Base-by-base conservation (phyloP, 2,888 invertebrate species). In the Clepsis dumicolana region DNA sequence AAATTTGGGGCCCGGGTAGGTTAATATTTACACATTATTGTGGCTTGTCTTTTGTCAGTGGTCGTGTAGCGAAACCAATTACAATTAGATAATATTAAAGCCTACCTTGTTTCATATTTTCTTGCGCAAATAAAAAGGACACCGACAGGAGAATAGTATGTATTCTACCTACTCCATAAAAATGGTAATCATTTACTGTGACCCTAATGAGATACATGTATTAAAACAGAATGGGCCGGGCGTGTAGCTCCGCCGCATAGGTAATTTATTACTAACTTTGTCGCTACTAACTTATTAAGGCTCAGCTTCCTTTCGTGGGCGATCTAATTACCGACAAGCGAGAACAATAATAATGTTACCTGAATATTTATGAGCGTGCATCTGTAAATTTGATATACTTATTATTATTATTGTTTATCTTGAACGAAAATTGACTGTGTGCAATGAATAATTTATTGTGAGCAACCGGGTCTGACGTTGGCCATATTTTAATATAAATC, bases 401-500 rank as follows among this genome's bases (percentile, higher is more conserved):
- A 80, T 79, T 90, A 87, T 89, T 90, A 84, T 87, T 84, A 80
- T 79, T 90, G 87, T 89, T 90, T 89, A 91, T 91, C 90, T 90
- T 87, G 82, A 81, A 85, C 83, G 82, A 90, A 91, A 93, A 92
- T 91, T 91, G 91, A 91, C 91, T 90, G 83, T 88, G 87, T 85
- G 88, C 87, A 86, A 91, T 93, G 92, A 93, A 93, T 93, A 89
- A 93, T 93, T 92, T 91, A 93, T 93, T 83, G 86, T 90, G 82
- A 88, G 86, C 90, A 90, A 90, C 90, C 89, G 86, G 85, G 83
- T 86, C 86, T 93, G 92, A 92, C 91, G 89, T 90, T 89, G 78
- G 88, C 89, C 90, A 93, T 93, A 92, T 91, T 91, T 93, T 92
- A 93, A 92, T 93, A 93, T 91, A 92, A 92, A 93, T 91, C 91